These are phyloP conservation scores for Drosophila ezoana DNA, from an alignment of 2,888 invertebrate species.

Conservation along the genomic window DNA sequence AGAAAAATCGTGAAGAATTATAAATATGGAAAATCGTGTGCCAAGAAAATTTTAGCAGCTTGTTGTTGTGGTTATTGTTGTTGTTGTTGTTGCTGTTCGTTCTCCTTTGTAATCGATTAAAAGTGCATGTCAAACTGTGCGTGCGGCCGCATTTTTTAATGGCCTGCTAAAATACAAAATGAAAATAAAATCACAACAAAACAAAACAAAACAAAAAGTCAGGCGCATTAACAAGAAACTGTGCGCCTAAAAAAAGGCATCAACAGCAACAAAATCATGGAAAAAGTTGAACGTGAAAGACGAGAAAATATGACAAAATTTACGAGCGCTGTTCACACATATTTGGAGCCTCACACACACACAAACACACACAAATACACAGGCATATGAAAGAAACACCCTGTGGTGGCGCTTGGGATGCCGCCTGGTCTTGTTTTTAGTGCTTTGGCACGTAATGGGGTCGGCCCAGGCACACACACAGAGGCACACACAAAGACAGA, in stretches of 20 bases:
- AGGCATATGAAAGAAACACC: conserved; percentile 45
- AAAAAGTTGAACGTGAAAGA: conserved; percentile 59
- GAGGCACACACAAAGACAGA: conserved; percentile 3
- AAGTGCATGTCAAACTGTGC: conserved; percentile 81
- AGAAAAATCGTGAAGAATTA: conserved; percentile 40
- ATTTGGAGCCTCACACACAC: conserved; percentile 52
- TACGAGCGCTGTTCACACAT: conserved; percentile 70
- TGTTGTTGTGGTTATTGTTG: conserved; percentile 23
- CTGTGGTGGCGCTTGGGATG: conserved; percentile 59
- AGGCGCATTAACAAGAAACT: conserved; percentile 63
- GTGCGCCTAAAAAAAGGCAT: conserved; percentile 52
- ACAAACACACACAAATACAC: conserved; percentile 17
- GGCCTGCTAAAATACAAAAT: conserved; percentile 75
- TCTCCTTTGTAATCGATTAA: conserved; percentile 75
- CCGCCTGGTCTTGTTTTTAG: conserved; percentile 71
- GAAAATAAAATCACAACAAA: conserved; percentile 40
- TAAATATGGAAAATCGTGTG: conserved; percentile 78
- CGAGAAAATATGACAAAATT: conserved; percentile 78
- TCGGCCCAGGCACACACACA: conserved; percentile 51
- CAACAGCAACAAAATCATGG: conserved; percentile 42
- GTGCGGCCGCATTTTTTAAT: conserved; percentile 75
- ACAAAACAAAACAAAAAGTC: conserved; percentile 43
- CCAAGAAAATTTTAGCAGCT: conserved; percentile 64
- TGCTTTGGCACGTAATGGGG: conserved; percentile 80
- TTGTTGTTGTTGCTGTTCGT: conserved; percentile 41